Evolutionary conservation across 1,140 invertebrate species (phyloP), one percentile per base, ranked within the genome.

Genomic region (Chlorops oryzae): DNA sequence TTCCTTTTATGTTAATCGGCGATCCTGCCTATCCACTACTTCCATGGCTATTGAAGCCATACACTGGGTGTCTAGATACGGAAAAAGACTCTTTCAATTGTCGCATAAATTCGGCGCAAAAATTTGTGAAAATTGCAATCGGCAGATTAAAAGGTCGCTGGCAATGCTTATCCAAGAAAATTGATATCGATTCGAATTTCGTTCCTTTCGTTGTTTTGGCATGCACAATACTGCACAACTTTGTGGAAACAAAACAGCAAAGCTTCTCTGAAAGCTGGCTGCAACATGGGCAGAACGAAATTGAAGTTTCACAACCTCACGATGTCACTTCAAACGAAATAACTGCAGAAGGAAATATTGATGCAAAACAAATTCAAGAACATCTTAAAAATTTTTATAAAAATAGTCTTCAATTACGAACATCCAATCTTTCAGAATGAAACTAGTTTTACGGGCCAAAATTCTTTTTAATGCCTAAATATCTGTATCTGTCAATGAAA

Each of bases 91-190:
- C 24, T 15, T 58, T 58, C 38, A 58, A 58, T 50, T 12, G 5
- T 28, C 20, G 41, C 25, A 40, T 56, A 25, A 59, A 44, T 4
- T 44, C 35, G 13, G 58, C 52, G 34, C 27, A 59, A 47, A 54
- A 50, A 53, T 47, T 47, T 18, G 54, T 64, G 4, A 53, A 62
- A 52, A 58, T 51, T 55, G 47, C 61, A 4, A 62, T 62, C 55
- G 59, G 59, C 23, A 63, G 68, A 41, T 39, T 72, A 10, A 63
- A 62, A 42, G 44, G 44, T 6, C 20, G 58, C 24, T 60, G 55
- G 52, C 47, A 59, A 22, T 28, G 44, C 12, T 37, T 62, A 20
- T 20, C 39, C 18, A 62, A 62, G 50, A 47, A 35, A 52, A 12
- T 56, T 3, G 59, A 62, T 52, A 34, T 60, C 34, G 17, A 58